Evolutionary conservation across 2,113 vertebrate species (phyloP).

Genomic region (Phainopepla nitens): DNA sequence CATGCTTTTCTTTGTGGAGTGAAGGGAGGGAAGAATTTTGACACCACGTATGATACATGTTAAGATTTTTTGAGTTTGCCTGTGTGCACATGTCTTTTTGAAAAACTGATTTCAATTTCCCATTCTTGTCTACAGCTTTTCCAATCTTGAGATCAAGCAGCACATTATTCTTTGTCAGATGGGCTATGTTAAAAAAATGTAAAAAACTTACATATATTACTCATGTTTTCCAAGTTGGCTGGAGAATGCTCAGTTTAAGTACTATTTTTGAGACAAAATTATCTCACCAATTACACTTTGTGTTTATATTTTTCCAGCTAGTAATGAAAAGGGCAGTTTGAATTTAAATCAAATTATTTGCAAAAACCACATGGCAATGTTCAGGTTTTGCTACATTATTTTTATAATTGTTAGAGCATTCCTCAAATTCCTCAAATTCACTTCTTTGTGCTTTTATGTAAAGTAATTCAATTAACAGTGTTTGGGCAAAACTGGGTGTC

Average conservation of each 20-base stretch:
- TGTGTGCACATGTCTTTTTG: neutral
- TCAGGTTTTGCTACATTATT: neutral
- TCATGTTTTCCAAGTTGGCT: neutral
- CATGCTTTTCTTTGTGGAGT: neutral
- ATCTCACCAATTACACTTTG: neutral
- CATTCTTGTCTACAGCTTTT: slow-evolving; percentile 43
- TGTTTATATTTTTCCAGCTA: neutral
- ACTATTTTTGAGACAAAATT: neutral
- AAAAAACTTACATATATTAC: neutral
- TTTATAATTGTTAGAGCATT: neutral
- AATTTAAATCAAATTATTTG: neutral
- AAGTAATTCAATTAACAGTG: neutral
- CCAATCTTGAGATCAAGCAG: slow-evolving; percentile 53
- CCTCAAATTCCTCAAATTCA: neutral
- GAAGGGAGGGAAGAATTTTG: neutral
- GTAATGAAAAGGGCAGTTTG: neutral
- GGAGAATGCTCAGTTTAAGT: neutral
- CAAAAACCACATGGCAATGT: neutral
- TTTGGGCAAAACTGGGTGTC: neutral
- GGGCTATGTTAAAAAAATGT: slow-evolving; percentile 36
- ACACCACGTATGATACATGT: neutral
- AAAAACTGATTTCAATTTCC: slow-evolving; percentile 53
- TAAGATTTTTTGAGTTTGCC: slow-evolving; percentile 36
- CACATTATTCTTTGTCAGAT: slow-evolving; percentile 40
- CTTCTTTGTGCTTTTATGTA: neutral